Evolutionary conservation across 2,113 vertebrate genomes (phyloP), one percentile per base, ranked within the genome.

Genomic region (Marcusenius ussheri): DNA sequence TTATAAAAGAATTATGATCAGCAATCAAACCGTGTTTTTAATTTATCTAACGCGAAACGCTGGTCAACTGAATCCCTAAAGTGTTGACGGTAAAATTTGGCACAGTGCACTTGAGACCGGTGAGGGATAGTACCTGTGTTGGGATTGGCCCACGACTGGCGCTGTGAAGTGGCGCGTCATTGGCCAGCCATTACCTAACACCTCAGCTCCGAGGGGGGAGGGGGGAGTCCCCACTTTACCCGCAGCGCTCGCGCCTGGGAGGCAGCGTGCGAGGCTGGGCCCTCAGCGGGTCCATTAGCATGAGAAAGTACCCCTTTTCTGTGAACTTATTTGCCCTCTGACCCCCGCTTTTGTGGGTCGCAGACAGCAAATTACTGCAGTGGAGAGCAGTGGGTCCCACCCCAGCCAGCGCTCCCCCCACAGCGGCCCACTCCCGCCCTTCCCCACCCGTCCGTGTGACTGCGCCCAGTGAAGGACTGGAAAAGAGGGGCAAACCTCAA

Each of bases 291-390:
- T 83, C 87, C 1, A 97, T 98, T 96, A 97, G 92, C 96, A 97
- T 98, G 92, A 97, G 96, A 97, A 97, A 97, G 94, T 94, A 85
- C 90, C 90, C 92, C 92, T 91, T 94, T 94, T 94, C 95, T 95
- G 94, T 94, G 96, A 96, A 97, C 95, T 97, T 96, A 96, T 96
- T 95, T 95, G 96, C 97, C 96, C 97, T 96, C 93, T 95, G 95
- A 96, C 95, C 96, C 92, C 93, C 91, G 31, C 91, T 94, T 96
- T 97, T 97, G 93, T 96, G 91, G 89, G 87, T 90, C 92, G 93
- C 95, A 93, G 95, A 96, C 96, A 95, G 96, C 96, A 97, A 97
- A 97, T 96, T 96, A 95, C 95, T 94, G 94, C 93, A 86, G 95
- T 93, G 93, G 94, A 91, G 89, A 94, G 39, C 90, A 45, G 77